phyloP scores from a whole-genome alignment of 2,113 vertebrate species.

The Halichoeres trimaculatus region DNA sequence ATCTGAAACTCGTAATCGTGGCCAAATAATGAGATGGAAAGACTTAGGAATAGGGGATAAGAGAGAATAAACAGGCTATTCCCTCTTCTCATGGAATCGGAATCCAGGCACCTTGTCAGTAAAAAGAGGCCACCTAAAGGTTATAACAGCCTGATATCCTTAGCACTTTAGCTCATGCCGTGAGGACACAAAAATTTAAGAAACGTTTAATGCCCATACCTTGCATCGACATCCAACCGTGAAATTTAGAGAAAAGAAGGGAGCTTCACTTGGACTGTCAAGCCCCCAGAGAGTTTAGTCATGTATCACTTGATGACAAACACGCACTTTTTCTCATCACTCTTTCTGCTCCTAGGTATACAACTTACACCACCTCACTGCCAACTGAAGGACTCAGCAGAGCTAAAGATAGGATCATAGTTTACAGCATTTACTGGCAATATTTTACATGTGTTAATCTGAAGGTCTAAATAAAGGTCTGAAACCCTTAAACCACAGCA shows the following conservation, averaged over 20 bases:
- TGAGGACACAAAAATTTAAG: background rate
- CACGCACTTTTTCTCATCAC: constrained; percentile 27
- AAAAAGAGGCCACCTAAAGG: background rate
- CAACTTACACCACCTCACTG: constrained; percentile 32
- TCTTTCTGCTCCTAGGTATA: constrained; percentile 12
- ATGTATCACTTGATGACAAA: constrained; percentile 12
- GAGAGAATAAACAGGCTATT: constrained; percentile 10
- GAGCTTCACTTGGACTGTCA: too few species aligned
- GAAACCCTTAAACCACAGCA: too few species aligned
- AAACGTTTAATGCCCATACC: background rate
- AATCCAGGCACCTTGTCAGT: background rate
- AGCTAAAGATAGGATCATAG: too few species aligned
- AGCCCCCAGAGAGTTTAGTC: background rate
- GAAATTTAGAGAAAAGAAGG: background rate
- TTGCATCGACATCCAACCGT: background rate
- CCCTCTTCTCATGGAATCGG: background rate
- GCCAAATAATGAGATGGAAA: constrained; percentile 5
- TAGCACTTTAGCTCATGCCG: background rate
- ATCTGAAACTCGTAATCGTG: background rate
- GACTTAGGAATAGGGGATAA: background rate
- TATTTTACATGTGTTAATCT: background rate
- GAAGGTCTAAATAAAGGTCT: background rate
- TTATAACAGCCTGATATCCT: background rate
- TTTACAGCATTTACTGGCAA: background rate
- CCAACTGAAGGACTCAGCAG: constrained; percentile 3